Conservation (phyloP, 2,113 vertebrate genomes). For the Tenrec ecaudatus region DNA sequence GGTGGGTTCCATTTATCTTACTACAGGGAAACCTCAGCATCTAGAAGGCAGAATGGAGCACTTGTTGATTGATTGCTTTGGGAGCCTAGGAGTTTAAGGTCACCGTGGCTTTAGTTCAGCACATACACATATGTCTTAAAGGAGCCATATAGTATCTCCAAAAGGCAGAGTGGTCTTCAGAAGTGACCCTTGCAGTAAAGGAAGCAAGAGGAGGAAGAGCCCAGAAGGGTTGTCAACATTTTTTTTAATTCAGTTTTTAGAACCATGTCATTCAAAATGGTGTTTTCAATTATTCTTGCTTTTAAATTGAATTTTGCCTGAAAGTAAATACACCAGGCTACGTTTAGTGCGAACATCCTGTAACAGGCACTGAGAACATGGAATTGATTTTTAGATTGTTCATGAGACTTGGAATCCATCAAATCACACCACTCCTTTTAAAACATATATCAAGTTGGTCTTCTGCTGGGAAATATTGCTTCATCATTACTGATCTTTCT, state of each 20-base stretch:
- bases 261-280: constrained; percentile 54
- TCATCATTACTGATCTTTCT: not conserved
- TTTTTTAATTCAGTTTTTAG: constrained; percentile 53
- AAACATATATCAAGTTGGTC: not conserved
- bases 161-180: constrained; percentile 34
- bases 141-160: constrained; percentile 21
- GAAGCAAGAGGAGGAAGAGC: not conserved
- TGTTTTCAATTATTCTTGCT: constrained; percentile 75
- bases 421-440: constrained; percentile 43
- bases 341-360: constrained; percentile 53
- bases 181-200: not conserved
- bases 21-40: not conserved
- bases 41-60: not conserved
- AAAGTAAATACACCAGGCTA: constrained; percentile 67
- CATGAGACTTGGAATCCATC: not conserved
- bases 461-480: not conserved
- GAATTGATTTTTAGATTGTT: constrained; percentile 49
- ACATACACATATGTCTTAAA: not conserved
- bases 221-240: constrained; percentile 40
- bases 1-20: not conserved
- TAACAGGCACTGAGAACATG: constrained; percentile 57
- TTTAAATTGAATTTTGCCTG: constrained; percentile 66
- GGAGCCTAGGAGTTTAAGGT: not conserved
- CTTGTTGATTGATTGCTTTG: not conserved
- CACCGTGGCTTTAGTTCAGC: not conserved